A percentile compares a stretch with the other conserved stretches of the same genome.
These are phyloP conservation scores for Thaumetopoea pityocampa DNA, from an alignment of 1,140 invertebrate genomes.

Conservation along the genomic window DNA sequence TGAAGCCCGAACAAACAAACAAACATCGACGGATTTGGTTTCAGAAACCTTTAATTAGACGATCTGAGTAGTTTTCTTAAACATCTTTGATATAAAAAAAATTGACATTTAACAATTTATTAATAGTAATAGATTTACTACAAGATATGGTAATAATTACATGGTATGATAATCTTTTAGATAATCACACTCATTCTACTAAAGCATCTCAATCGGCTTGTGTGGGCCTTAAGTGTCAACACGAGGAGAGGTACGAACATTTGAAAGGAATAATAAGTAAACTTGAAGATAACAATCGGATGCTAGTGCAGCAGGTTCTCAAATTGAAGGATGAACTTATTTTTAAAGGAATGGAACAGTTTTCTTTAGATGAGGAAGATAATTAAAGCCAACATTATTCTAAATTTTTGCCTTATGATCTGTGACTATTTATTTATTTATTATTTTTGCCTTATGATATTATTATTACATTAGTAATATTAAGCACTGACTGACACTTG, in stretches of 20 bases:
- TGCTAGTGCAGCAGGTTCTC: conserved; percentile 51
- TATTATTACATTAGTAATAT: no score
- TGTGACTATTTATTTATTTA: conserved; percentile 9
- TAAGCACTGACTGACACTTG: no score
- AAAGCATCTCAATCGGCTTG: conserved; percentile 2
- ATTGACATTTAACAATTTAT: no score
- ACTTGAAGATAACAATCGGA: conserved; percentile 51
- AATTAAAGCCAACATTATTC: not conserved
- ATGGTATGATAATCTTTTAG: no score
- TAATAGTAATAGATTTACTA: not conserved
- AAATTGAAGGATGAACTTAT: conserved; percentile 57
- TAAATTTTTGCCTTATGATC: conserved; percentile 3
- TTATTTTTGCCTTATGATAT: not conserved
- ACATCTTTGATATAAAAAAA: no score
- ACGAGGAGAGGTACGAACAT: conserved; percentile 7
- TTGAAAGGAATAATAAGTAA: conserved; percentile 19
- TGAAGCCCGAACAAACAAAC: no score
- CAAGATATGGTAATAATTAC: no score
- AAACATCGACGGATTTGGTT: no score
- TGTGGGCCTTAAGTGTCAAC: conserved; percentile 5
- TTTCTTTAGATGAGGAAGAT: conserved; percentile 3
- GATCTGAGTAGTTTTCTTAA: no score
- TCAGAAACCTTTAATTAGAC: no score
- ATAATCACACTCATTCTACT: conserved; percentile 4
- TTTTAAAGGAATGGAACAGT: conserved; percentile 31